A percentile compares a stretch with the other conserved stretches of the same genome.
phyloP scores from a whole-genome alignment of 2,113 vertebrate genomes.

The Nerophis ophidion region DNA sequence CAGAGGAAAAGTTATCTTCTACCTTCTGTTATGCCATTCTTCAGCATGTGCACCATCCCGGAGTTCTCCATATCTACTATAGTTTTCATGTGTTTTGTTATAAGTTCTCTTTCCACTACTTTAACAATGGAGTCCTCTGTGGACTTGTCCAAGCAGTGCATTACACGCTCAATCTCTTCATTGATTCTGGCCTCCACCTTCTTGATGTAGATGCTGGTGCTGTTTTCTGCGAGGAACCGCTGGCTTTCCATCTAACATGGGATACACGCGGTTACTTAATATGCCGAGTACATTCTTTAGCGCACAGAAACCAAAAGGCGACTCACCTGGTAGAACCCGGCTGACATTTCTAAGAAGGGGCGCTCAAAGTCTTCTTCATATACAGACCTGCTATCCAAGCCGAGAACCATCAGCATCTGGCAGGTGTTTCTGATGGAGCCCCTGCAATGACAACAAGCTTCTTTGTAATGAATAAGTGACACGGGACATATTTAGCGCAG shows the following conservation, averaged over 20 bases:
- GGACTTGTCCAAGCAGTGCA: constrained; percentile 96
- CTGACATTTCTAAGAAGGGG: constrained; percentile 97
- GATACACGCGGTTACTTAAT: not conserved
- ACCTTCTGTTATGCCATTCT: constrained; percentile 97
- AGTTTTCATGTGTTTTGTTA: constrained; percentile 99
- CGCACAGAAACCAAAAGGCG: not conserved
- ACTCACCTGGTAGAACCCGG: constrained; percentile 95
- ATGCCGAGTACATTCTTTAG: not conserved
- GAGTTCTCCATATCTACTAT: constrained; percentile 99
- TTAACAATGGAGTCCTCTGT: constrained; percentile 96
- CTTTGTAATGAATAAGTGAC: not conserved
- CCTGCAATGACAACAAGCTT: constrained; percentile 60
- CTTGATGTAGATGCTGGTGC: constrained; percentile 98
- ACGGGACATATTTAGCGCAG: not conserved
- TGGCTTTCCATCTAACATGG: constrained; percentile 92
- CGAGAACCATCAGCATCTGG: constrained; percentile 98
- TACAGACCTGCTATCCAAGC: constrained; percentile 90
- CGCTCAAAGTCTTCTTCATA: constrained; percentile 97
- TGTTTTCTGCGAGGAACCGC: constrained; percentile 97
- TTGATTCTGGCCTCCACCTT: constrained; percentile 98
- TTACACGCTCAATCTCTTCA: constrained; percentile 95
- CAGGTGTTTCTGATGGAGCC: constrained; percentile 95
- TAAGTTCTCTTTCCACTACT: constrained; percentile 94
- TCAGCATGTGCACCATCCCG: constrained; percentile 96
- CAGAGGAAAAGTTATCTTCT: not conserved